Evolutionary conservation across 2,113 vertebrate species (phyloP).

Genomic region (Triplophysa rosa): DNA sequence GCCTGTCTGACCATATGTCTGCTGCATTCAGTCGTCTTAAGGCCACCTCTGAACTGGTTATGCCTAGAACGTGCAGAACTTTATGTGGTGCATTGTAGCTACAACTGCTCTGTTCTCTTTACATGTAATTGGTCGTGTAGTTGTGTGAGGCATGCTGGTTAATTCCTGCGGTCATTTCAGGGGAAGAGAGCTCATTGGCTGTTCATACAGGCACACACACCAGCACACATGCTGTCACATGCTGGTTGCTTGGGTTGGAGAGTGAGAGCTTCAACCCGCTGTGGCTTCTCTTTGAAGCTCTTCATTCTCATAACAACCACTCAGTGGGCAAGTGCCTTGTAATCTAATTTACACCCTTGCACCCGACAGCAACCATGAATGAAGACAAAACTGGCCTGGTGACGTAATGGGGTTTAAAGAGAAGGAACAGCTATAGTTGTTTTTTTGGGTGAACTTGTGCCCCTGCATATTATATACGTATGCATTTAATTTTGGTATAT

Average conservation of each 20-base stretch:
- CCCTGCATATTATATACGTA: background rate
- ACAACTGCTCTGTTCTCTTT: constrained; percentile 46
- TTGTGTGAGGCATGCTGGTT: constrained; percentile 50
- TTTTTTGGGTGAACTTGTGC: constrained; percentile 20
- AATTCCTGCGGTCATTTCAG: constrained; percentile 61
- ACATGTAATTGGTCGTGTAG: constrained; percentile 50
- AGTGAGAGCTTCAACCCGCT: constrained; percentile 48
- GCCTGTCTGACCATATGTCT: constrained; percentile 35
- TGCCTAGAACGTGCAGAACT: background rate
- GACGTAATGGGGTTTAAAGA: background rate
- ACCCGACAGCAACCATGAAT: constrained; percentile 33
- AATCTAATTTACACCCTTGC: constrained; percentile 56
- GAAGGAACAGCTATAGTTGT: background rate
- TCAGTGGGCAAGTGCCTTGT: constrained; percentile 50
- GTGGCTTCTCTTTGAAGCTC: constrained; percentile 66
- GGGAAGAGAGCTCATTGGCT: constrained; percentile 46
- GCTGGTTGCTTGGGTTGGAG: constrained; percentile 39
- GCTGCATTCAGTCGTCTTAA: background rate
- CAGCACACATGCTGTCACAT: constrained; percentile 28
- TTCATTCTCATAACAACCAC: constrained; percentile 50
- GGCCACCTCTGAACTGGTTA: background rate
- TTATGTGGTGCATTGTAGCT: constrained; percentile 56
- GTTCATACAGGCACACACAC: constrained; percentile 10
- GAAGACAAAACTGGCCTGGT: constrained; percentile 11
- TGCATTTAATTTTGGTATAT: too few relatives aligned